Evolutionary conservation across 2,888 invertebrate species (phyloP).

Genomic region (Lasiommata megera): DNA sequence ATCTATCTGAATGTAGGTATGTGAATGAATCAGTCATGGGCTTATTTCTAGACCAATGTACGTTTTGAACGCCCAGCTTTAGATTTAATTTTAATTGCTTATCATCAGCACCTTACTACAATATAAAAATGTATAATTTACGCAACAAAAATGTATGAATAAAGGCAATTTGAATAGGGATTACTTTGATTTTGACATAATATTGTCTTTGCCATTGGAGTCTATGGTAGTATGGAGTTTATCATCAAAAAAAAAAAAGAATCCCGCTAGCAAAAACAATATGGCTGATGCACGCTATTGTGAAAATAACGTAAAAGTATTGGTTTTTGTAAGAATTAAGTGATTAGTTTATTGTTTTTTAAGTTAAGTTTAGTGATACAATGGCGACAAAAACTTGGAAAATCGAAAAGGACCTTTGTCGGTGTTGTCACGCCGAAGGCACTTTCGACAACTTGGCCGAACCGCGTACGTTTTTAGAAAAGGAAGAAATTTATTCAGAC

Average conservation of each 20-base stretch:
- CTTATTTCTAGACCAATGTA: too few species aligned
- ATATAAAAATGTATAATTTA: too few species aligned
- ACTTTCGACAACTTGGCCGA: conserved; percentile 51
- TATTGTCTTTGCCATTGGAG: too few species aligned
- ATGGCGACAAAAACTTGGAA: conserved; percentile 53
- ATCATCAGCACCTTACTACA: too few species aligned
- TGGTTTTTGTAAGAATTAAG: neutral
- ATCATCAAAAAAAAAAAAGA: neutral
- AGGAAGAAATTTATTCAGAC: conserved; percentile 49
- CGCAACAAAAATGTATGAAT: too few species aligned
- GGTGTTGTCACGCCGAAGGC: conserved; percentile 66
- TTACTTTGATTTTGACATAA: too few species aligned
- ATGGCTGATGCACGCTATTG: conserved; percentile 8
- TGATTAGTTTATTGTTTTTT: neutral
- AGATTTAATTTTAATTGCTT: too few species aligned
- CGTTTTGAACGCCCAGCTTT: too few species aligned
- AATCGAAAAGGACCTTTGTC: conserved; percentile 57
- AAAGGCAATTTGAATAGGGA: too few species aligned
- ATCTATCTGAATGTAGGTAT: too few species aligned
- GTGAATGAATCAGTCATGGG: too few species aligned
- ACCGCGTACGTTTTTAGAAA: conserved; percentile 37
- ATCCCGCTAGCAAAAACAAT: neutral
- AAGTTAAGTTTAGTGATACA: conserved; percentile 20
- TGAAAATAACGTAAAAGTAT: conserved; percentile 3
- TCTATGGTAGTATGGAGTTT: neutral